Conservation (phyloP, 2,888 invertebrate genomes). For the Gandaritis pyraliata region DNA sequence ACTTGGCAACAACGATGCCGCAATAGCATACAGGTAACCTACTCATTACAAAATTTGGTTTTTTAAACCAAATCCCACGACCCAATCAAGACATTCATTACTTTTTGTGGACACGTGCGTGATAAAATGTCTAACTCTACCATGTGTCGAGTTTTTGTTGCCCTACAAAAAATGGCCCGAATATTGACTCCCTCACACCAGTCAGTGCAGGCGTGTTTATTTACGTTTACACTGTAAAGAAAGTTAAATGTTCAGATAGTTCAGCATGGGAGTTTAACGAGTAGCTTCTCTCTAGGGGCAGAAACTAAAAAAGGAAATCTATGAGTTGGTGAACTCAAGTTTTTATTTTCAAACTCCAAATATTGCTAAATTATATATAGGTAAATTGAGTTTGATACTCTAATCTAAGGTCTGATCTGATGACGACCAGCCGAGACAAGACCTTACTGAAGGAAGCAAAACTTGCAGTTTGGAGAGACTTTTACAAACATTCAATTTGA, state of each 20-base stretch:
- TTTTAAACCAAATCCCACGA: constrained; percentile 32
- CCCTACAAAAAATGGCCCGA: constrained; percentile 35
- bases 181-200: constrained; percentile 30
- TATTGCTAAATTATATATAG: no score
- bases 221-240: constrained; percentile 41
- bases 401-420: no score
- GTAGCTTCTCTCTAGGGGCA: background rate
- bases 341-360: no score
- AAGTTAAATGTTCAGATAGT: constrained; percentile 9
- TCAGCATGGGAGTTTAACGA: constrained; percentile 35
- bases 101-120: constrained; percentile 34
- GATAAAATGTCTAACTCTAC: constrained; percentile 34
- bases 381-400: no score
- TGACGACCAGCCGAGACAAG: no score
- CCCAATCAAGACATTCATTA: constrained; percentile 32
- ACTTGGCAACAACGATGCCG: constrained; percentile 89
- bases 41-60: background rate
- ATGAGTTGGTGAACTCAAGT: no score
- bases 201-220: constrained; percentile 39
- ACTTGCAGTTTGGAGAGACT: no score
- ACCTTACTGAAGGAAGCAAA: no score
- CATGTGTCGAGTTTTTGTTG: constrained; percentile 38
- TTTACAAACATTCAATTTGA: no score
- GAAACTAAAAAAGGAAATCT: background rate
- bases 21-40: constrained; percentile 86